Evolutionary conservation across 2,797 vertebrate genomes (phyloP), one percentile per base, ranked within the genome.

Genomic region (Sphaeramia orbicularis): DNA sequence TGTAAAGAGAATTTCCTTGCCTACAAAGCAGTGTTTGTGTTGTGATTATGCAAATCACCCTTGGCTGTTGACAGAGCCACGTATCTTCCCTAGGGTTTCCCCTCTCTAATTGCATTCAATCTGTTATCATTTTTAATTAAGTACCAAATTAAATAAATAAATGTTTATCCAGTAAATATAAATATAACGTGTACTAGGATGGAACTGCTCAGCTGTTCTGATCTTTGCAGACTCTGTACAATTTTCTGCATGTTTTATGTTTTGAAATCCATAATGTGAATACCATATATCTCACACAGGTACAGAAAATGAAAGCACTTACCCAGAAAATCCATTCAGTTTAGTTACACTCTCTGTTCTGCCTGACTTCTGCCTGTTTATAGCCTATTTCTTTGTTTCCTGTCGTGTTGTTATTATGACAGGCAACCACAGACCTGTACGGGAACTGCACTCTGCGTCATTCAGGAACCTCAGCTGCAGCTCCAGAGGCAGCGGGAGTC

Each of bases 361-460:
- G 2, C 3, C 21, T 7, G 4, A 9, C 30, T 32, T 32, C 2
- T 32, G 30, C 30, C 7, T 32, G 30, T 8, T 32, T 8, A 32
- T 32, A 32, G 30, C 30, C 30, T 8, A 45, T 3, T 16, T 13
- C 5, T 35, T 7, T 42, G 1, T 40, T 15, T 27, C 6, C 15
- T 61, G 18, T 66, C 12, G 21, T 78, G 65, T 83, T 85, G 32
- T 85, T 78, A 3, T 93, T 93, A 63, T 87, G 30, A 32, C 30
- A 99, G 98, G 98, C 98, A 44, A 99, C 98, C n/a, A 99, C 98
- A 37, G 98, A 99, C 90, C 82, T 99, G 82, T 99, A 99, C 6
- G 98, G 98, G 59, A 99, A 99, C 94, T 99, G 98, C 79, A 99
- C 98, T 0, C 92, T 99, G 83, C 96, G 97, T 76, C 98, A 99